Base-by-base conservation (phyloP, 2,888 invertebrate species). In the Cephus spinipes region DNA sequence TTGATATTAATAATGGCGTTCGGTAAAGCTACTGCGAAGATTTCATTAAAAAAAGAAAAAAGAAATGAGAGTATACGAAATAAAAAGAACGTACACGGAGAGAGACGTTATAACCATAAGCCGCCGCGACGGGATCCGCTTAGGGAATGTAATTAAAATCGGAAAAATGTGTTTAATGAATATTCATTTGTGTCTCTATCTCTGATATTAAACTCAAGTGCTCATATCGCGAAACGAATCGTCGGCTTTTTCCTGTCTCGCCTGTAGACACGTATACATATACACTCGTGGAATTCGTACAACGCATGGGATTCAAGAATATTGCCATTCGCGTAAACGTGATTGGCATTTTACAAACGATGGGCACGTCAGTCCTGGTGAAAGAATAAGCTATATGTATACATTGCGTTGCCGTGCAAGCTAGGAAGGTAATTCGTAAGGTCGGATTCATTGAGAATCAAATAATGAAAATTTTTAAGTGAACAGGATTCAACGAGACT, bases 91-190 rank as follows among this genome's bases (percentile, higher is more conserved):
- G 74, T 78, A 55, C 73, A 76, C 75, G 30, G 75, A 75, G 83
- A 76, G 85, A 83, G 84, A 76, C 80, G 87, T 83, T 85, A 83
- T 55, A 15, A 23, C 55, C 85, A 85, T 85, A 85, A 89, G 86
- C 85, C 82, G 80, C 85, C 83, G 73, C 15, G n/a, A 55, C 9
- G n/a, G 75, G 88, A 90, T 90, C 90, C 90, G 89, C 90, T 90
- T 90, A 90, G 85, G 87, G 87, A 86, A 89, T 89, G 90, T 90
- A 90, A 90, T 90, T 90, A 90, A 90, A 90, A 89, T 89, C 87
- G 88, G 86, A 90, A 90, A 90, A 89, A 89, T 88, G 89, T 89
- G 86, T 90, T 89, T 89, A 89, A 90, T 89, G 90, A 90, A 90
- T 90, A 89, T 90, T 90, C 89, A 81, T 83, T 81, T 77, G 74